Evolutionary conservation across 2,888 invertebrate species (phyloP).

Genomic region (Euplagia quadripunctaria): DNA sequence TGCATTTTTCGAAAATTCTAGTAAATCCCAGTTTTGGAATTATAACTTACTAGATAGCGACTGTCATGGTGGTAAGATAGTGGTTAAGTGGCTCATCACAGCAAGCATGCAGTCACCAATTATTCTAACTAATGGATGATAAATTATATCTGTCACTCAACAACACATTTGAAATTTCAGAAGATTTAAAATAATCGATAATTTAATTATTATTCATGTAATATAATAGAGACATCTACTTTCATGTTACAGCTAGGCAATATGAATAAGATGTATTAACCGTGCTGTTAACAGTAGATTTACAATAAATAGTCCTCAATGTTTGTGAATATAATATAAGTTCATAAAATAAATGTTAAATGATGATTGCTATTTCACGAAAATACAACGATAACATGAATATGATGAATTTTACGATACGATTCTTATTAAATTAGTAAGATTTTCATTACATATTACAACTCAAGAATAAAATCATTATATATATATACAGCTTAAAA

Average conservation of each 20-base stretch:
- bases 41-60: not conserved
- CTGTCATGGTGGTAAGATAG: not conserved
- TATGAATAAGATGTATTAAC: not conserved
- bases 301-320: not conserved
- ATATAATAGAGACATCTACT: not conserved
- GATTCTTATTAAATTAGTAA: not conserved
- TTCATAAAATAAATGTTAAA: not conserved
- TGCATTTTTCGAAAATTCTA: not conserved
- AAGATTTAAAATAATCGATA: not conserved
- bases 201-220: not conserved
- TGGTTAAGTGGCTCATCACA: constrained; percentile 1
- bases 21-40: not conserved
- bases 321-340: not conserved
- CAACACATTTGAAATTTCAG: not conserved
- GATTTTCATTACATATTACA: constrained; percentile 2
- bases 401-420: not conserved
- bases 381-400: not conserved
- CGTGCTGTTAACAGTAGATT: not conserved
- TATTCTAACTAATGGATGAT: not conserved
- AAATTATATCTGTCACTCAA: not conserved
- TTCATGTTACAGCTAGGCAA: not conserved
- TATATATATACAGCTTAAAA: not conserved
- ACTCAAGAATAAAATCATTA: not conserved
- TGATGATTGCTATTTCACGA: not conserved
- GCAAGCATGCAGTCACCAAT: not conserved